A percentile compares a stretch with the other conserved stretches of the same genome.
Conservation (phyloP, 2,113 vertebrate species). For the Fregata magnificens region DNA sequence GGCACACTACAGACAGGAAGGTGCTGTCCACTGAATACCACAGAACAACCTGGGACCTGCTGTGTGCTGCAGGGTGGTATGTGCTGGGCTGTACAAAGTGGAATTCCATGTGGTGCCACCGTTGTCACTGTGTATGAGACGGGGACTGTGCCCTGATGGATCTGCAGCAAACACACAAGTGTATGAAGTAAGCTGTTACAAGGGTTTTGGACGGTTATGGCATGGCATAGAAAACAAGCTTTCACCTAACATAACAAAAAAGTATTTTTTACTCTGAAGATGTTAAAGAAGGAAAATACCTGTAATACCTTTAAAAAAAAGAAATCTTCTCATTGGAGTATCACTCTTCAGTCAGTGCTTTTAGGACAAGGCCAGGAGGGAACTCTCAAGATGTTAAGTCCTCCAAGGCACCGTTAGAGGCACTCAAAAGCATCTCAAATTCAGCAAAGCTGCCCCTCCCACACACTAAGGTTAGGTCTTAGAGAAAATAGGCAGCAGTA, state of each 20-base stretch:
- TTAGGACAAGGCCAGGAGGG: not conserved
- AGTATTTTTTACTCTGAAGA: not conserved
- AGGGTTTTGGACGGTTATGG: not conserved
- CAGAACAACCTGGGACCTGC: constrained; percentile 86
- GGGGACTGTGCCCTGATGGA: constrained; percentile 87
- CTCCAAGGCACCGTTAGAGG: not conserved
- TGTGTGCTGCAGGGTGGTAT: constrained; percentile 88
- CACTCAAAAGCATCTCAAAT: not conserved
- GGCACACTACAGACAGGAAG: constrained; percentile 86
- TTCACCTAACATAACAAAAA: not conserved
- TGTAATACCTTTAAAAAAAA: not conserved
- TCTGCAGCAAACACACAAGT: constrained; percentile 60
- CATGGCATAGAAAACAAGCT: not conserved
- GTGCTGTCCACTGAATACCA: constrained; percentile 91
- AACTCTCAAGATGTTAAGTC: not conserved
- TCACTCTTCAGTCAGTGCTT: not conserved
- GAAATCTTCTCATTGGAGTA: not conserved
- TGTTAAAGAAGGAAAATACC: not conserved
- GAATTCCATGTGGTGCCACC: constrained; percentile 86
- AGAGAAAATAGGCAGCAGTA: not conserved
- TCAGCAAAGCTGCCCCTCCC: not conserved
- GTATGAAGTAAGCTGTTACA: not conserved
- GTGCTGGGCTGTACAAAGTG: constrained; percentile 88
- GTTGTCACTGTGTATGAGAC: constrained; percentile 91
- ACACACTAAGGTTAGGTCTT: not conserved